Evolutionary conservation across 2,888 invertebrate species (phyloP), one percentile per base, ranked within the genome.

Genomic region (Lagria hirta): DNA sequence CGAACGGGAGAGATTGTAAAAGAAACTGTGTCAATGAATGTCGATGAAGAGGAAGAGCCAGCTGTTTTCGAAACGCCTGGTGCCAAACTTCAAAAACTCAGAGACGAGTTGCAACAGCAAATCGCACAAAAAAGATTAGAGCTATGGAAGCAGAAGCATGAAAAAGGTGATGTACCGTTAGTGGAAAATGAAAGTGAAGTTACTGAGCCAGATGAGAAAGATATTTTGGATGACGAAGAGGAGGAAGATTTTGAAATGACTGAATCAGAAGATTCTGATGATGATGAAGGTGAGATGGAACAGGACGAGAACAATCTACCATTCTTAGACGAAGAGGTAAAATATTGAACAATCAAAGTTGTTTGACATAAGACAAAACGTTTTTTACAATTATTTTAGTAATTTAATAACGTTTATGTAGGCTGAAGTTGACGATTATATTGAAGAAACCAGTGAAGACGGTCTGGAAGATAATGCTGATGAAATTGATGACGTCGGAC

Each of bases 61-160:
- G 60, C 43, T 43, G 58, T 53, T 29, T 73, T 73, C 20, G 73
- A 73, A 17, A 79, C 82, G 63, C 86, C 88, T 23, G 89, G 92
- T 0, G 80, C 80, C 2, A 84, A 82, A 55, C 77, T 86, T 51
- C 66, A 77, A n/a, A 81, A 79, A 55, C 71, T 93, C 34, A 84
- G 83, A 62, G 79, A 82, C 46, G 81, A 84, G 48, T 73, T 93
- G 2, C 80, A 84, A 59, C 74, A 78, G 7, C 75, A 84, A 68
- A 91, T 93, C 61, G 80, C 80, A 2, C 76, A 79, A 49, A 83
- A 82, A 58, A 74, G 88, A 32, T 79, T 82, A 21, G 75, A 84
- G 43, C 83, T 86, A 54, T 81, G 89, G 80, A 75, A 79, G 38
- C 79, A 83, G 56, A 79, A 81, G 32, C 71, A 60, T 43, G 61